Base-by-base conservation (phyloP, 2,113 vertebrate genomes). In the Poeciliopsis turrubarensis region DNA sequence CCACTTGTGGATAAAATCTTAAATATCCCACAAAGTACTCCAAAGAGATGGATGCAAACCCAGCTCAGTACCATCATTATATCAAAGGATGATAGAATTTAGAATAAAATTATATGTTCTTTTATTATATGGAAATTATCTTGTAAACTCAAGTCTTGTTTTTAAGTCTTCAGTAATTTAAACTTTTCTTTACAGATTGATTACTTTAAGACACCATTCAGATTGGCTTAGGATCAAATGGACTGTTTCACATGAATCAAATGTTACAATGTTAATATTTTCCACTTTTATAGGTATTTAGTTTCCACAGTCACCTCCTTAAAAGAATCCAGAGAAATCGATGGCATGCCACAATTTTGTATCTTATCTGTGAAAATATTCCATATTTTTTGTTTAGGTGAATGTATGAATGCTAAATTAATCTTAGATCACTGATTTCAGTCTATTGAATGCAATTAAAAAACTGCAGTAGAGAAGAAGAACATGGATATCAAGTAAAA, bases 401-500 rank as follows among this genome's bases (percentile, higher is more conserved):
- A 37, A 60, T 9, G 6, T 39, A 27, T 26, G 17, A 47, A 29
- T 47, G 27, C 4, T 6, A 61, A 17, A 22, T 29, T 72, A 29
- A 22, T 22, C 3, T 41, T 3, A 41, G 34, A 22, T 26, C 12
- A 9, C n/a, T 62, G 14, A n/a, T 17, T 29, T 73, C 25, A 25
- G n/a, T 62, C n/a, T 26, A 2, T 12, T 47, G 51, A 64, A 44
- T 41, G 11, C 4, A 17, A 41, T 11, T 4, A 14, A 65, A 37
- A 65, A 10, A 25, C 1, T 39, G 14, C 1, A 60, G 32, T 32
- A 51, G 30, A 19, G 65, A 37, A 11, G 65, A 57, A 1, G 7
- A 68, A 44, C 60, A 34, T 30, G 25, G 11, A 75, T 29, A 37
- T 75, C 63, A 37, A 29, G 51, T 61, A 63, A 70, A 79, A 69